Evolutionary conservation across 2,797 vertebrate genomes (phyloP), one percentile per base, ranked within the genome.

Genomic region (Enteromius afrohamiltoni): DNA sequence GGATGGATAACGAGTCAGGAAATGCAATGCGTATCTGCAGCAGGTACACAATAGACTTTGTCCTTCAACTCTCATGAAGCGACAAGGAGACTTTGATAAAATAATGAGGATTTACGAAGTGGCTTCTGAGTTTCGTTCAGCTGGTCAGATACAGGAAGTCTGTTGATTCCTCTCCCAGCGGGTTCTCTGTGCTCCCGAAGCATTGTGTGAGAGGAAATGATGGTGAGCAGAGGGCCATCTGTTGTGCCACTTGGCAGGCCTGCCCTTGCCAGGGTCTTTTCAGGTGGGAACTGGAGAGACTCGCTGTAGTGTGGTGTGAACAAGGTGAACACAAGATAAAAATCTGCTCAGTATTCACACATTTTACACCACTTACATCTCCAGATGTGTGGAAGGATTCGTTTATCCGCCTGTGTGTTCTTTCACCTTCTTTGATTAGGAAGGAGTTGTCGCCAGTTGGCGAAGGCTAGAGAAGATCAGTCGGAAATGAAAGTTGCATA

Each of bases 171-270:
- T 90, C 90, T 89, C 77, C 88, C 85, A 80, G 88, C 83, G 76
- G 78, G 80, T 67, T 80, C 34, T 84, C 86, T 84, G 89, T 14
- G 85, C 89, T 89, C 91, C 89, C 82, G 8, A 91, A 92, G 91
- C 92, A 91, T 91, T 92, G 89, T 90, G 88, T 87, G 90, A 93
- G 88, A 92, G 92, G 91, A 94, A 92, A 91, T 91, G 89, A 89
- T 91, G 88, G 91, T 88, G 86, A 92, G 93, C 89, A 86, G 88
- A 89, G 90, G 91, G 91, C 94, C 94, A 95, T 95, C 94, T 95
- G 94, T 91, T 94, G 90, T 92, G 90, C 92, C 91, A 90, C 93
- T 94, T 90, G 92, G 90, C 90, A 88, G 42, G 85, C 89, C 84
- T 89, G 90, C 85, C 85, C 68, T 86, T 91, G 93, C 92, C 93